Percentiles rank a stretch among this genome's conserved stretches.
These are phyloP conservation scores for Whitmania pigra DNA, from an alignment of 1,140 invertebrate genomes.

Conservation along the genomic window DNA sequence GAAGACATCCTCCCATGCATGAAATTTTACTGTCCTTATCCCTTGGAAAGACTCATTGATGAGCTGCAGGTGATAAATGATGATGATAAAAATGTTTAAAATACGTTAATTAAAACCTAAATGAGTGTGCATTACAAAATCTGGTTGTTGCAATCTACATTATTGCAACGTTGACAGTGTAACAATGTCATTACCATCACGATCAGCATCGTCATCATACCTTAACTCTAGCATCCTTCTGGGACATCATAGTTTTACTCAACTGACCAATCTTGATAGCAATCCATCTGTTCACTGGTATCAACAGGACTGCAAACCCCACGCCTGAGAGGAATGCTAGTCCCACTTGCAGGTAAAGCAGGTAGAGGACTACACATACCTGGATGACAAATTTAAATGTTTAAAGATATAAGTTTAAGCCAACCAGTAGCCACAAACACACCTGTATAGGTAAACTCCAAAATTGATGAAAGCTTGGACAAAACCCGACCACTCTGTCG, in stretches of 20 bases:
- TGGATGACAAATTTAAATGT: background rate
- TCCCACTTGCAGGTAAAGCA: constrained; percentile 62
- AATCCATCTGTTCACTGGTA: constrained; percentile 84
- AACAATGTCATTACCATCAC: constrained; percentile 11
- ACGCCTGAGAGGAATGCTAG: constrained; percentile 79
- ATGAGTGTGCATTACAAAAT: too few species aligned
- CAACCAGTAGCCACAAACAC: constrained; percentile 15
- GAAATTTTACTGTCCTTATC: constrained; percentile 76
- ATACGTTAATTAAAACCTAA: too few species aligned
- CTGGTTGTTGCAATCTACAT: background rate
- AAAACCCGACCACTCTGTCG: constrained; percentile 85
- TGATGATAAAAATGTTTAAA: too few species aligned
- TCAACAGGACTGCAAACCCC: constrained; percentile 67
- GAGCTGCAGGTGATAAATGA: constrained; percentile 40
- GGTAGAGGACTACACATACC: constrained; percentile 36
- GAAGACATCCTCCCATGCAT: constrained; percentile 86
- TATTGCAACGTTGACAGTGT: too few species aligned
- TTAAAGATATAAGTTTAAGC: background rate
- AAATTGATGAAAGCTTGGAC: constrained; percentile 83
- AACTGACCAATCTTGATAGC: constrained; percentile 76
- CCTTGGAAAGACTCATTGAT: constrained; percentile 76
- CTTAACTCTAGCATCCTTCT: constrained; percentile 79
- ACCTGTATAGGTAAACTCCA: constrained; percentile 88
- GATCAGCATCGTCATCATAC: constrained; percentile 28
- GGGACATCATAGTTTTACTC: constrained; percentile 73